Conservation (phyloP, 92 coral and sea anemone species). For the Porites evermanni region DNA sequence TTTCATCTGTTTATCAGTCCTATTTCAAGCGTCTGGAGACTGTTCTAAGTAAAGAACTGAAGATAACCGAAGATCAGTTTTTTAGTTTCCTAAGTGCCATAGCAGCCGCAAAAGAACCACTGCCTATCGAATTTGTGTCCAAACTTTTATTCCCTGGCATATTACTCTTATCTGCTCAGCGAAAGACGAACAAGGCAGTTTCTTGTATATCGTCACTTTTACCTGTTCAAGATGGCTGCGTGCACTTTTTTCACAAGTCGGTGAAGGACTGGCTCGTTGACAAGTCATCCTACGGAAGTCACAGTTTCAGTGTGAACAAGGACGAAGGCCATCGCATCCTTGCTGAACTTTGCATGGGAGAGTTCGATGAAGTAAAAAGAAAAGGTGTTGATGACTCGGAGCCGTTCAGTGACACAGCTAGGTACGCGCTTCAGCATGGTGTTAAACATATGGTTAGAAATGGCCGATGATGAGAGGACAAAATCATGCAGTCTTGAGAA, state of each 20-base stretch:
- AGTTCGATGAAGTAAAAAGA: not conserved
- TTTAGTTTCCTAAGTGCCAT: not conserved
- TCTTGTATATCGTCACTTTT: not conserved
- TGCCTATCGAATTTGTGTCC: not conserved
- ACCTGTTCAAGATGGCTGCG: not conserved
- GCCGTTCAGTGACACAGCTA: not conserved
- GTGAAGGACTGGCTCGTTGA: not conserved
- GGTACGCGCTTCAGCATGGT: not conserved
- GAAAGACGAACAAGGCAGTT: not conserved
- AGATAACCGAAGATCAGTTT: not conserved
- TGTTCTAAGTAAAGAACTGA: not conserved
- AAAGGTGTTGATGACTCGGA: not conserved
- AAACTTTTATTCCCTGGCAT: not conserved
- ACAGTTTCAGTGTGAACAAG: not conserved
- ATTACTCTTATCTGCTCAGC: not conserved
- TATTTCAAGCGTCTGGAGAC: not conserved
- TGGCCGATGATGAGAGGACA: not conserved
- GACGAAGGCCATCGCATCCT: not conserved
- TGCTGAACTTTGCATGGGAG: not conserved
- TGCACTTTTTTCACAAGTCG: not conserved
- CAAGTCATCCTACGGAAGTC: not conserved
- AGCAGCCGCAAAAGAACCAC: not conserved
- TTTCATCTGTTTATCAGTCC: conserved; percentile 9
- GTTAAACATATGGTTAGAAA: not conserved
- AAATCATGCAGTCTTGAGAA: not conserved